A percentile compares a stretch with the other conserved stretches of the same genome.
Evolutionary conservation across 2,113 vertebrate genomes (phyloP).

Genomic region (Recurvirostra avosetta): DNA sequence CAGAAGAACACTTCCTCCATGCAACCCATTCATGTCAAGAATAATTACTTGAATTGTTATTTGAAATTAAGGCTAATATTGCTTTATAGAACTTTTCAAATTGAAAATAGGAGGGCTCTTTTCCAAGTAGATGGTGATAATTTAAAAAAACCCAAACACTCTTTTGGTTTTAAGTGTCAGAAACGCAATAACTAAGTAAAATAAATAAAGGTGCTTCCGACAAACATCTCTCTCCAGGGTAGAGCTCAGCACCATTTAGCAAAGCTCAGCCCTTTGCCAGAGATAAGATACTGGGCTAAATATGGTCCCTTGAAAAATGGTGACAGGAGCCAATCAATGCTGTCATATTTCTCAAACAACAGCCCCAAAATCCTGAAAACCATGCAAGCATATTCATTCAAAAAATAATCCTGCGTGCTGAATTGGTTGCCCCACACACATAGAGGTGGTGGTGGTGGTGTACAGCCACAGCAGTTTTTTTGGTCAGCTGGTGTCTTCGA

Average conservation of each 20-base stretch:
- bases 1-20: neutral
- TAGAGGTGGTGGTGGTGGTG: neutral
- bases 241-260: neutral
- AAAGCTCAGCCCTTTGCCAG: neutral
- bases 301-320: neutral
- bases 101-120: neutral
- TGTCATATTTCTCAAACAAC: neutral
- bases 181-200: neutral
- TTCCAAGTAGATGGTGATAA: neutral
- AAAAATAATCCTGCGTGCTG: neutral
- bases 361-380: neutral
- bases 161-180: neutral
- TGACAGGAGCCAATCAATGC: neutral
- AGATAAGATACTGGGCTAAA: neutral
- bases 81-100: neutral
- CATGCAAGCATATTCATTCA: neutral
- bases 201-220: neutral
- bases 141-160: neutral
- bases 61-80: neutral
- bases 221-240: neutral
- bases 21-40: neutral
- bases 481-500: neutral
- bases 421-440: too few species aligned
- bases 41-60: neutral
- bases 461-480: neutral